A percentile compares a stretch with the other conserved stretches of the same genome.
Evolutionary conservation across 2,113 vertebrate genomes (phyloP).

Genomic region (Nothoprocta perdicaria): DNA sequence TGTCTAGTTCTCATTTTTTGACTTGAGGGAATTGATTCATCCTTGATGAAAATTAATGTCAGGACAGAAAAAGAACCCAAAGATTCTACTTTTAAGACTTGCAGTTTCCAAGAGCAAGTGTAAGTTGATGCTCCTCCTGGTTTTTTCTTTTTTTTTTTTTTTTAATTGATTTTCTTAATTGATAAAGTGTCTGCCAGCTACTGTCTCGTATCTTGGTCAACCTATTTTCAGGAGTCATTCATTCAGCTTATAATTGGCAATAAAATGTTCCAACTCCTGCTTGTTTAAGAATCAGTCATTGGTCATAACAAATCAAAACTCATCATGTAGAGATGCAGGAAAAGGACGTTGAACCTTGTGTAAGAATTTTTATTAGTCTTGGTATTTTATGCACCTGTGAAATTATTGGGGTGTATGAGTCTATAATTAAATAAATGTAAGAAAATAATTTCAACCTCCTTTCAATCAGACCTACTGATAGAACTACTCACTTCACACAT

Average conservation of each 20-base stretch:
- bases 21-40: conserved; percentile 23
- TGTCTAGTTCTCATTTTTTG: neutral
- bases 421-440: conserved; percentile 19
- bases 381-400: conserved; percentile 6
- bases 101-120: conserved; percentile 17
- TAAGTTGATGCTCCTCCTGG: neutral
- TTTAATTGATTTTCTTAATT: conserved; percentile 6
- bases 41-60: conserved; percentile 54
- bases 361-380: conserved; percentile 23
- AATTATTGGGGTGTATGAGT: neutral
- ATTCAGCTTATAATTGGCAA: conserved; percentile 33
- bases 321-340: neutral
- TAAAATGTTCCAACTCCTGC: conserved; percentile 24
- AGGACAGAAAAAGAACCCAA: neutral
- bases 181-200: neutral
- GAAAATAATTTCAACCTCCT: conserved; percentile 10
- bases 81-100: conserved; percentile 32
- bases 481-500: neutral
- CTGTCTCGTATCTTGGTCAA: neutral
- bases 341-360: neutral
- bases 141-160: no score
- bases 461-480: neutral
- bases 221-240: conserved; percentile 23
- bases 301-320: conserved; percentile 30
- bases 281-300: conserved; percentile 48